Percentiles rank a stretch among this genome's conserved stretches.
These are phyloP conservation scores for Drosophila buzzatii DNA, from an alignment of 2,888 invertebrate genomes.

Conservation along the genomic window DNA sequence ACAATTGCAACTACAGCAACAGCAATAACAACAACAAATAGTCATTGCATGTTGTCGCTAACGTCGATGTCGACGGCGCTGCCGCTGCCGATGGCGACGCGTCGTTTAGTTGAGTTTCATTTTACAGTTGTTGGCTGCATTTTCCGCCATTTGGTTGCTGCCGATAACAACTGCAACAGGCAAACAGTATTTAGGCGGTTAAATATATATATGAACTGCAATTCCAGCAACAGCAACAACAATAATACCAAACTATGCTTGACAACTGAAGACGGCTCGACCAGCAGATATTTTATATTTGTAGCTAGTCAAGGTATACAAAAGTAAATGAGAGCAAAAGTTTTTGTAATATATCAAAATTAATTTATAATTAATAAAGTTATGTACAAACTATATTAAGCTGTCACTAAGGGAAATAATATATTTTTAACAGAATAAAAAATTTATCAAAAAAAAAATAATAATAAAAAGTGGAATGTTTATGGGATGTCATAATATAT, in stretches of 20 bases:
- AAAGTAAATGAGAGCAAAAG: no score
- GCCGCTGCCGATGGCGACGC: no score
- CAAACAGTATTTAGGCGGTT: conserved; percentile 76
- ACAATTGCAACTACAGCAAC: conserved; percentile 32
- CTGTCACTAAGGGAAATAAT: no score
- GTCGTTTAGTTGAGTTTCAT: conserved; percentile 37
- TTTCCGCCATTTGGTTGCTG: conserved; percentile 72
- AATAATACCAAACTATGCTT: not conserved
- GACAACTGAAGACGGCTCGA: not conserved
- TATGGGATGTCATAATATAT: no score
- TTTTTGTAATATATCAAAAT: no score
- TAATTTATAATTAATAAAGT: no score
- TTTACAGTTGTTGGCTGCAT: conserved; percentile 54
- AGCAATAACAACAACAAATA: conserved; percentile 43
- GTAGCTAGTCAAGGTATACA: not conserved
- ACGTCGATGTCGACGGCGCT: conserved; percentile 8
- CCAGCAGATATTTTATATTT: not conserved
- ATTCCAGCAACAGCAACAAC: conserved; percentile 43
- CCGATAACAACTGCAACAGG: conserved; percentile 72
- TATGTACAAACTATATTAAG: no score
- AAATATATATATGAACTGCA: conserved; percentile 73
- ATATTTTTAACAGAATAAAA: no score
- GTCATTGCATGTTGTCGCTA: conserved; percentile 52
- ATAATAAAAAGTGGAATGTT: no score
- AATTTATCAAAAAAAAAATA: no score